Evolutionary conservation across 1,140 invertebrate genomes (phyloP).

Genomic region (Lepidurus couesii): DNA sequence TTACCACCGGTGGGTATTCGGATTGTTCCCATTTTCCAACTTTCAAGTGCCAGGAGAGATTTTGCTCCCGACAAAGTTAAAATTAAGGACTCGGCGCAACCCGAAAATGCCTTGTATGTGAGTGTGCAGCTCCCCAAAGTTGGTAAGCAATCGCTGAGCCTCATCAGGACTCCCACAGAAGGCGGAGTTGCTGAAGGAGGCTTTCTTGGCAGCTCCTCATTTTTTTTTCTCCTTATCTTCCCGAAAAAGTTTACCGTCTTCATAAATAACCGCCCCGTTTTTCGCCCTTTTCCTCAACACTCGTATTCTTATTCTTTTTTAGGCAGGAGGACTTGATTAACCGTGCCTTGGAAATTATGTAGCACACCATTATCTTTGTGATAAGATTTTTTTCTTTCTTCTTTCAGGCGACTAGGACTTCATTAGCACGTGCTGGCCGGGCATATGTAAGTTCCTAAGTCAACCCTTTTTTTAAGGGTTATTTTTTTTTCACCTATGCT

Average conservation of each 20-base stretch:
- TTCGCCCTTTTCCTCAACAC: not conserved
- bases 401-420: not conserved
- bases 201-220: not conserved
- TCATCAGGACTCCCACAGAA: not conserved
- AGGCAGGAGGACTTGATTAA: constrained; percentile 14
- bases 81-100: not conserved
- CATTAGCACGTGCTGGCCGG: not conserved
- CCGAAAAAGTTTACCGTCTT: constrained; percentile 4
- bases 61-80: not conserved
- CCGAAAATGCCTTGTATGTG: not conserved
- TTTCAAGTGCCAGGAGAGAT: not conserved
- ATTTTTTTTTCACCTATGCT: not conserved
- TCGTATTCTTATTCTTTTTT: not conserved
- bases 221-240: not conserved
- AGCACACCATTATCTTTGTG: not conserved
- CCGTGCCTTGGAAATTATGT: constrained; percentile 18
- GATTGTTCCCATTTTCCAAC: no score
- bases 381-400: not conserved
- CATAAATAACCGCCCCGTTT: constrained; percentile 13
- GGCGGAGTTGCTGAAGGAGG: constrained; percentile 1
- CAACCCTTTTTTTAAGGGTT: not conserved
- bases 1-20: no score
- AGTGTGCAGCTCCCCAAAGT: not conserved
- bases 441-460: not conserved
- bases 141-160: constrained; percentile 18